These are phyloP conservation scores for Choristoneura rosaceana DNA, from an alignment of 2,888 invertebrate species.

Conservation along the genomic window DNA sequence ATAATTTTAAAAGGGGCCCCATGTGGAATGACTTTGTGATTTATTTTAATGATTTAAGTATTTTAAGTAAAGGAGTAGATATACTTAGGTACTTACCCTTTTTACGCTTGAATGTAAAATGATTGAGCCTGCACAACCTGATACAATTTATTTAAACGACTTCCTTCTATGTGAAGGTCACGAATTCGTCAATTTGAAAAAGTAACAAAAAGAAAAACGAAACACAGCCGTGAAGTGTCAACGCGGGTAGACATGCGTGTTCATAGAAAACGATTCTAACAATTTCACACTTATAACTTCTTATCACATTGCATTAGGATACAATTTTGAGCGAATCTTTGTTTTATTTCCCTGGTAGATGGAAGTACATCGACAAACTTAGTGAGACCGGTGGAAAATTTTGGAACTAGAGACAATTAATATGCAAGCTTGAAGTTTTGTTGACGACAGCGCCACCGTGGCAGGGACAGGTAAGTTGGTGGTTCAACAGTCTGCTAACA, in stretches of 20 bases:
- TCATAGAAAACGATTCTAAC: neutral
- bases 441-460: constrained; percentile 11
- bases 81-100: too few relatives aligned
- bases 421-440: constrained; percentile 3
- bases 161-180: constrained; percentile 8
- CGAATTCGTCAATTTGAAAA: constrained; percentile 23
- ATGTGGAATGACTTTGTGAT: too few relatives aligned
- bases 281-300: constrained; percentile 3
- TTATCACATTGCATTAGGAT: neutral
- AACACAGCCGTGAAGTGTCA: constrained; percentile 29
- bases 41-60: too few relatives aligned
- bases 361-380: neutral
- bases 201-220: constrained; percentile 22
- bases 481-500: constrained; percentile 45
- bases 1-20: too few relatives aligned
- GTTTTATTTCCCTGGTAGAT: neutral
- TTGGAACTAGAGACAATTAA: neutral
- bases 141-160: neutral
- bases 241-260: constrained; percentile 16
- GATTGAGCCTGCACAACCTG: neutral
- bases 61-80: too few relatives aligned
- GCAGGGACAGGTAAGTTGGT: constrained; percentile 23
- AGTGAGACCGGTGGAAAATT: constrained; percentile 8
- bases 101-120: neutral
- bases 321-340: neutral